Evolutionary conservation across 2,113 vertebrate genomes (phyloP).

Genomic region (Oncorhynchus gorbuscha): DNA sequence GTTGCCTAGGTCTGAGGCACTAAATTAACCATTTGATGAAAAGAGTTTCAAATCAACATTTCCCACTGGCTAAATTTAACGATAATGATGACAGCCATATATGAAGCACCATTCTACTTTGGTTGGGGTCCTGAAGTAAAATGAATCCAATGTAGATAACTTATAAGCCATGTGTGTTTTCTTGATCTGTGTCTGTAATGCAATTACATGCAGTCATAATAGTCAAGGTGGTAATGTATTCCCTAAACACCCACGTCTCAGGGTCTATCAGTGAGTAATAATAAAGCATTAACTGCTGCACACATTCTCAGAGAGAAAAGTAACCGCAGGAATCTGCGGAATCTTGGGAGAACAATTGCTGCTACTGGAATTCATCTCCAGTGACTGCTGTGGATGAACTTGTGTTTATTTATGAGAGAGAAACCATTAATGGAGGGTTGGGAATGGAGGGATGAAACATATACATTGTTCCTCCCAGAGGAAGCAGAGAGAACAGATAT

Average conservation of each 20-base stretch:
- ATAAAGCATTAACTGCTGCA: slow-evolving; percentile 40
- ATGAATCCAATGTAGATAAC: too few species aligned
- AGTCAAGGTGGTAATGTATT: neutral
- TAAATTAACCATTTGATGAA: neutral
- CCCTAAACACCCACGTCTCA: neutral
- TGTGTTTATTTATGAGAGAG: slow-evolving; percentile 13
- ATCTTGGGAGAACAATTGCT: slow-evolving; percentile 64
- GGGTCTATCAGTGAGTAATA: neutral
- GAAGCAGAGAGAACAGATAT: slow-evolving; percentile 3
- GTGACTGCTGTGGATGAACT: slow-evolving; percentile 22
- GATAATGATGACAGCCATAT: neutral
- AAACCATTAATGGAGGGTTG: slow-evolving; percentile 8
- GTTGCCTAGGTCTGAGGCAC: neutral
- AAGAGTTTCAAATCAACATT: too few species aligned
- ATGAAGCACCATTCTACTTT: neutral
- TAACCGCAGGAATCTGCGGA: slow-evolving; percentile 68
- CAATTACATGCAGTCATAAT: too few species aligned
- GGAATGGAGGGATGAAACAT: neutral
- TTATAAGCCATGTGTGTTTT: too few species aligned
- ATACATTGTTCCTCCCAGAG: slow-evolving; percentile 9
- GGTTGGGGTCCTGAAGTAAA: too few species aligned
- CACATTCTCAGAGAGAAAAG: slow-evolving; percentile 58
- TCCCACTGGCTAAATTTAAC: neutral
- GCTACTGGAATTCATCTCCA: slow-evolving; percentile 52
- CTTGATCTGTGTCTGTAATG: too few species aligned